These are phyloP conservation scores for Archivesica marissinica DNA, from an alignment of 1,140 invertebrate genomes.

Conservation along the genomic window DNA sequence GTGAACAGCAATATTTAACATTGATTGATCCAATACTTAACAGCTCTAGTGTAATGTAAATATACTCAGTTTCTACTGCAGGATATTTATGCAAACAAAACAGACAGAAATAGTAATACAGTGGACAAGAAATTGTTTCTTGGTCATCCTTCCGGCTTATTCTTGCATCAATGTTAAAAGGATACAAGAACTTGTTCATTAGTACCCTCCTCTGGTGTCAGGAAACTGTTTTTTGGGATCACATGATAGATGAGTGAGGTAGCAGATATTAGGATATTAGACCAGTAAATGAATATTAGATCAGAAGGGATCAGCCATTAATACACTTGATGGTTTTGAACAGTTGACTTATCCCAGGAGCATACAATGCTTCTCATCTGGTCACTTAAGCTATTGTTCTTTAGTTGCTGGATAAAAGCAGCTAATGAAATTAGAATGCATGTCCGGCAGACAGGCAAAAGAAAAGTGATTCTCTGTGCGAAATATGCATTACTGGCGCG, in stretches of 20 bases:
- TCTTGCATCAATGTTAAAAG: neutral
- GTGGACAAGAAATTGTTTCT: too few species aligned
- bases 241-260: conserved; percentile 40
- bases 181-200: conserved; percentile 51
- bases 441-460: conserved; percentile 8
- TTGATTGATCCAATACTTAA: too few species aligned
- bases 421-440: conserved; percentile 56
- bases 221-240: conserved; percentile 7
- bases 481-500: conserved; percentile 12
- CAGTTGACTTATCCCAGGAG: conserved; percentile 27
- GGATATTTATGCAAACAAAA: too few species aligned
- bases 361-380: conserved; percentile 19
- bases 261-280: conserved; percentile 30
- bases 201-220: neutral
- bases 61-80: too few species aligned
- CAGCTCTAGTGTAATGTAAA: too few species aligned
- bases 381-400: conserved; percentile 38
- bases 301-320: conserved; percentile 53
- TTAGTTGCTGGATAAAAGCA: conserved; percentile 9
- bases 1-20: too few species aligned
- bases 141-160: too few species aligned
- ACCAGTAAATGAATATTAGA: conserved; percentile 47
- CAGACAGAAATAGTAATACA: too few species aligned
- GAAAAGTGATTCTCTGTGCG: conserved; percentile 28
- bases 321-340: conserved; percentile 50